Evolutionary conservation across 2,113 vertebrate species (phyloP), one percentile per base, ranked within the genome.

Genomic region (Patagioenas fasciata): DNA sequence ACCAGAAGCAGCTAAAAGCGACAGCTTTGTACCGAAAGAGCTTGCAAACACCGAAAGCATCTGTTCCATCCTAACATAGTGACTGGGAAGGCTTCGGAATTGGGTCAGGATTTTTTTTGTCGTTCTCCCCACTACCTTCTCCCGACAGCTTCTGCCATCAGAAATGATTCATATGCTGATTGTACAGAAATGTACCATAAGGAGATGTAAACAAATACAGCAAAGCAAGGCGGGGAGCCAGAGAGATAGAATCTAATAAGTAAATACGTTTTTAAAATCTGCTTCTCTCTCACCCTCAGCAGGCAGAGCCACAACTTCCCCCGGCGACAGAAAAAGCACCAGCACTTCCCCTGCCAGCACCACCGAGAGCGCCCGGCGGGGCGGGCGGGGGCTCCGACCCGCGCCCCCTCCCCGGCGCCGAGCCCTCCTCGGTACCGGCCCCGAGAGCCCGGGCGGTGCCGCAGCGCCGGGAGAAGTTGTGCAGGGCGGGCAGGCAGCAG

Each of bases 131-230:
- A 81, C 81, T 95, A 93, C 93, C 91, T 96, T 97, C 90, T 90
- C 72, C 91, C 77, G 77, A 92, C 88, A 90, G 91, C 64, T 95
- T 90, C 93, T 91, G 88, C 93, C 95, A 95, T 85, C 83, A 89
- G 91, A 91, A 95, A 91, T 92, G 47, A 91, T 96, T 93, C 96
- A 91, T 42, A 80, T 61, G 88, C 80, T 62, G 85, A 95, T 86
- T 67, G 95, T 84, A 94, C 82, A 94, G 89, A 95, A 96, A 89
- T 82, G 92, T 87, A 86, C 87, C 93, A 84, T 90, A 88, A 94
- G 92, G 92, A 88, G 80, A 95, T 91, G 87, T 95, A 89, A 95
- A 96, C 91, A 95, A 94, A 95, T 88, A 94, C 65, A 92, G 95
- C 69, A 85, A 91, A 90, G 88, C 92, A 96, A 95, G 96, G 94